These are phyloP conservation scores for Drosophila vallismaia DNA, from an alignment of 2,888 invertebrate genomes.

Conservation along the genomic window DNA sequence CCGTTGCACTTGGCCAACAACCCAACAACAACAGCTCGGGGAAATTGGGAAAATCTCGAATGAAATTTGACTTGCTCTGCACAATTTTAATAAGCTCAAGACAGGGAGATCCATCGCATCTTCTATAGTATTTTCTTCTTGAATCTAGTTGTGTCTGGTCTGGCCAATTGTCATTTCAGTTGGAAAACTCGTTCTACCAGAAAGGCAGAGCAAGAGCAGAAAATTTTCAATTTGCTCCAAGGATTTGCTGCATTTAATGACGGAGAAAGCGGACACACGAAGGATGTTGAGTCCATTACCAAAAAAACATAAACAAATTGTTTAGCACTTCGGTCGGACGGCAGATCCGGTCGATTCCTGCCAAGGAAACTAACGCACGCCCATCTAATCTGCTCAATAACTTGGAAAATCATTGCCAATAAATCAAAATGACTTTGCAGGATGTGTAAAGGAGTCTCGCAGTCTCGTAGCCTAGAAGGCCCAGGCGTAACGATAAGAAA, in stretches of 20 bases:
- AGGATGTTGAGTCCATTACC: conserved; percentile 43
- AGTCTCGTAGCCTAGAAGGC: conserved; percentile 10
- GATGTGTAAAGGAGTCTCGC: conserved; percentile 46
- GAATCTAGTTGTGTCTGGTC: conserved; percentile 30
- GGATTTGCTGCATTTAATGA: conserved; percentile 71
- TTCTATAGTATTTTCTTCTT: conserved; percentile 27
- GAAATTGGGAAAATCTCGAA: conserved; percentile 49
- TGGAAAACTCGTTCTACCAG: conserved; percentile 69
- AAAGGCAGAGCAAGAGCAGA: conserved; percentile 70
- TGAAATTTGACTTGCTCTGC: conserved; percentile 63
- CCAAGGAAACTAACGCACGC: conserved; percentile 67
- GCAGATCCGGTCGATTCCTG: conserved; percentile 14
- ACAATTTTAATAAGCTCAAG: conserved; percentile 63
- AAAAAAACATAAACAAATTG: conserved; percentile 74
- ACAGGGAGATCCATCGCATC: conserved; percentile 26
- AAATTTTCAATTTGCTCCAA: conserved; percentile 66
- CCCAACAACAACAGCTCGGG: neutral
- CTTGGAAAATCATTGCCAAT: conserved; percentile 82
- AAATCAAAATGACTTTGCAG: conserved; percentile 82
- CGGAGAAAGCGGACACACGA: conserved; percentile 27
- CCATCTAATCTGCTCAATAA: conserved; percentile 82
- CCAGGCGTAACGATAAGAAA: conserved; percentile 34
- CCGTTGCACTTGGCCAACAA: conserved; percentile 44
- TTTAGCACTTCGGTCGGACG: conserved; percentile 50
- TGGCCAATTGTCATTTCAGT: conserved; percentile 72